These are phyloP conservation scores for Neuroscelio doddi DNA, from an alignment of 2,888 invertebrate genomes.

Conservation along the genomic window DNA sequence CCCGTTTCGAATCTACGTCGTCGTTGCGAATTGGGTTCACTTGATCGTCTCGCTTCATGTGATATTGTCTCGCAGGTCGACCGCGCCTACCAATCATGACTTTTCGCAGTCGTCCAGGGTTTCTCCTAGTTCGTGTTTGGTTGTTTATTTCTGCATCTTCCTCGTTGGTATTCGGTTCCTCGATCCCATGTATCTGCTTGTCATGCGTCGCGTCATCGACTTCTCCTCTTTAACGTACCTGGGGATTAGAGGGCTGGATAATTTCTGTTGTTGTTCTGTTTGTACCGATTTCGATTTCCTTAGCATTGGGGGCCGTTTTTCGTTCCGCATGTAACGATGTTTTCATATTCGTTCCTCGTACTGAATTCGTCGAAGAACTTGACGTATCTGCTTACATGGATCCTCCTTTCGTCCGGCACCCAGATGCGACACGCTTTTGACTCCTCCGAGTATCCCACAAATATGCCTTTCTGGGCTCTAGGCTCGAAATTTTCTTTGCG, in stretches of 20 bases:
- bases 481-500: slow-evolving; percentile 12
- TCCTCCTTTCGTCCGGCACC: slow-evolving; percentile 2
- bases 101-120: slow-evolving; percentile 24
- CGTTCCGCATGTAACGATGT: background rate
- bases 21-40: background rate
- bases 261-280: too few relatives aligned
- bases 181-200: too few relatives aligned
- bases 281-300: background rate
- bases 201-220: background rate
- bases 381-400: slow-evolving; percentile 8
- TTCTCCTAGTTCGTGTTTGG: slow-evolving; percentile 8
- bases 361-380: slow-evolving; percentile 9
- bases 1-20: too few relatives aligned
- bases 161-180: too few relatives aligned
- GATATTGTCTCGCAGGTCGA: slow-evolving; percentile 29
- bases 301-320: background rate
- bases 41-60: slow-evolving; percentile 4
- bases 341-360: too few relatives aligned
- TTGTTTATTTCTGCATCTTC: slow-evolving; percentile 3
- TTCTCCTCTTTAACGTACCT: too few relatives aligned
- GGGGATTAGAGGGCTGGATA: too few relatives aligned
- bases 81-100: slow-evolving; percentile 29
- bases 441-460: slow-evolving; percentile 9
- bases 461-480: slow-evolving; percentile 8
- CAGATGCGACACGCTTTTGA: slow-evolving; percentile 10